Evolutionary conservation across 2,888 invertebrate genomes (phyloP).

Genomic region (Synergus japonicus): DNA sequence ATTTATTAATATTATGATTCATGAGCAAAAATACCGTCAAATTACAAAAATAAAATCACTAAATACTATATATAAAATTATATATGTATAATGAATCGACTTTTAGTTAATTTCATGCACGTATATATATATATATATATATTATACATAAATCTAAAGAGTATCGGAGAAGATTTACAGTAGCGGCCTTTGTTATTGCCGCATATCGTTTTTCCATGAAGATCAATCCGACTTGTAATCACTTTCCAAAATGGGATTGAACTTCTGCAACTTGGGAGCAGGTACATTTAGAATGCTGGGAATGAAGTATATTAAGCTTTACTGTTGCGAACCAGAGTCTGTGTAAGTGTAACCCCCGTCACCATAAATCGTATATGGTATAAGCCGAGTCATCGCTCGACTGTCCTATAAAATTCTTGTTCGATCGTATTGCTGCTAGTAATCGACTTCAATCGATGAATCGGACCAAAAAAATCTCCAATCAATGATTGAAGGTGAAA

Average conservation of each 20-base stretch:
- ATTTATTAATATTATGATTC: too few species aligned
- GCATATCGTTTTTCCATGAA: conserved; percentile 17
- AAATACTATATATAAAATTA: too few species aligned
- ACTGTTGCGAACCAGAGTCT: conserved; percentile 9
- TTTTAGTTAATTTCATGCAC: neutral
- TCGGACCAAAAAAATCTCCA: neutral
- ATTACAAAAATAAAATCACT: neutral
- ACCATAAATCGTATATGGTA: conserved; percentile 48
- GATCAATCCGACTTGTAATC: conserved; percentile 40
- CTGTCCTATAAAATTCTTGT: conserved; percentile 45
- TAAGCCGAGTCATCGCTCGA: conserved; percentile 46
- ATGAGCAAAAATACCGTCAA: too few species aligned
- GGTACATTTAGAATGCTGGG: conserved; percentile 32
- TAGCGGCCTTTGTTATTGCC: conserved; percentile 14
- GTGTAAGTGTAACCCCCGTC: conserved; percentile 41
- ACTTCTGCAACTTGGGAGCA: conserved; percentile 32
- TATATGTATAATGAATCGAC: neutral
- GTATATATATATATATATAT: too few species aligned
- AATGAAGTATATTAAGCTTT: conserved; percentile 9
- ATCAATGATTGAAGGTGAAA: neutral
- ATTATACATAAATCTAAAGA: neutral
- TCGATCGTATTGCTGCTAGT: conserved; percentile 17
- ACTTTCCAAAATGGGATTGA: conserved; percentile 33
- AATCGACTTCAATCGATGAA: neutral
- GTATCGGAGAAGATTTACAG: conserved; percentile 2